Evolutionary conservation across 2,797 vertebrate species (phyloP), one percentile per base, ranked within the genome.

Genomic region (Harpagifer antarcticus): DNA sequence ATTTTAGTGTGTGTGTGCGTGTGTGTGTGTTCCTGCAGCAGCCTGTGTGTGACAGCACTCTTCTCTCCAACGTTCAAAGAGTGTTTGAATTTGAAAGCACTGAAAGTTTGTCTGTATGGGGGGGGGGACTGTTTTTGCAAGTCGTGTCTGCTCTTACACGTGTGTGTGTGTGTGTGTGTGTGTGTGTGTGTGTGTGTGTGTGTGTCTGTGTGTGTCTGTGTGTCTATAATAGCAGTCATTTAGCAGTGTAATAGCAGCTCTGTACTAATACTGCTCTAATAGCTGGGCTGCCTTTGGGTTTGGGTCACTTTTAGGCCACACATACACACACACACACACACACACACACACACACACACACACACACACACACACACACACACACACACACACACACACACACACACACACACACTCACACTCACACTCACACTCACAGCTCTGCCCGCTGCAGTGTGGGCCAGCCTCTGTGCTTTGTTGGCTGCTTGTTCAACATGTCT

Each of bases 251-350:
- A 93, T 88, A 91, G 89, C 90, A 85, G 85, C 81, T 79, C 85
- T 91, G 54, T 88, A 83, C 89, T 92, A 93, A 92, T 92, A 89
- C 82, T 52, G 79, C 79, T 85, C 83, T 92, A 93, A 92, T 91
- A 90, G 88, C 90, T 66, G 77, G 85, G 79, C 33, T 37, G 33
- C 79, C 79, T 85, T 80, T 81, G 70, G 89, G 86, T 86, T 89
- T 88, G 88, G 86, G 86, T 90, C 92, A 89, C 73, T 75, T 73
- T 90, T 79, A 82, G 89, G 88, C 80, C 86, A 90, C 86, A 90
- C 86, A 81, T 85, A 85, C 86, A 75, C 79, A 61, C 78, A 75
- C 81, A 73, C 72, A 76, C 43, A 65, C 78, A 62, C 78, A 74
- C 65, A 65, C 72, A 72, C 63, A 70, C 58, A 63, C 64, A 52